Conservation (phyloP, 1,140 invertebrate species). For the Penaeus japonicus region DNA sequence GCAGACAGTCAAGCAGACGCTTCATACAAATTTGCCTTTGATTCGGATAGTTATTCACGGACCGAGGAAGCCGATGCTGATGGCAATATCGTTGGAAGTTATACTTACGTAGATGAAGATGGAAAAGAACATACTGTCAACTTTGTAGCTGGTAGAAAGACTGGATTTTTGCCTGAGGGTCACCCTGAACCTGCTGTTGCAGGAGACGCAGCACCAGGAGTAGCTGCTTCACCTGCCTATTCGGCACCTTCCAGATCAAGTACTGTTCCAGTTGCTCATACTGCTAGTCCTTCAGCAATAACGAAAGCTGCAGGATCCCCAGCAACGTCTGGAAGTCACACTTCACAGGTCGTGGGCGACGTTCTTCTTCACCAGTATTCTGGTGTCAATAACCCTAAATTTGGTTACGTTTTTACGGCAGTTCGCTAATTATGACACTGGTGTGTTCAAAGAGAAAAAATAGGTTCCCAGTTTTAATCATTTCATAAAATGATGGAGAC, state of each 20-base stretch:
- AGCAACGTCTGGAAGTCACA: background rate
- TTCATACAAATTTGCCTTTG: no score
- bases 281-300: no score
- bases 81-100: background rate
- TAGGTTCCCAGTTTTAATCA: no score
- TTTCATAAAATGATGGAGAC: no score
- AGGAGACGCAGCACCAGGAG: background rate
- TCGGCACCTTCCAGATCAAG: background rate
- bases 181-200: background rate
- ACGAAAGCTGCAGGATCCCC: background rate
- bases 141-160: background rate
- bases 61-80: background rate
- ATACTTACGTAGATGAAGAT: background rate
- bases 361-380: slow-evolving; percentile 52
- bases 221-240: background rate
- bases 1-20: no score
- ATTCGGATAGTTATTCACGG: no score
- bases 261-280: background rate
- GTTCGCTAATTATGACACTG: background rate
- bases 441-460: no score
- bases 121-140: background rate
- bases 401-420: slow-evolving; percentile 47
- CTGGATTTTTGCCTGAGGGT: background rate
- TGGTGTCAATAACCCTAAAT: background rate
- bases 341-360: slow-evolving; percentile 39